These are phyloP conservation scores for Lepidocyrtoides sp. DNA, from an alignment of 2,888 invertebrate genomes.

Conservation along the genomic window DNA sequence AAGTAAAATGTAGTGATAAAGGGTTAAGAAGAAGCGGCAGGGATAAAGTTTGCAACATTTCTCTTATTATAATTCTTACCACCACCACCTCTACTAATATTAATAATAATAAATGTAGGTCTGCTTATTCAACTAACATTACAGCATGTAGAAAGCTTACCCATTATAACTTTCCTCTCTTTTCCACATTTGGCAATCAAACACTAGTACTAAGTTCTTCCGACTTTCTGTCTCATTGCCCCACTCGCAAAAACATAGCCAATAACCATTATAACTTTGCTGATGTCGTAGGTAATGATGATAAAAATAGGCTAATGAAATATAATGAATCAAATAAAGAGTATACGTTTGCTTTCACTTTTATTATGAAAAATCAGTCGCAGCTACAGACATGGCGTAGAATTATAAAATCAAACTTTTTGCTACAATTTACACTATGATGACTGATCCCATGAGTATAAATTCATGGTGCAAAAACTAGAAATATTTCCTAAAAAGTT, in stretches of 20 bases:
- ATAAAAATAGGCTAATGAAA: not conserved
- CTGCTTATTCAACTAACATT: not conserved
- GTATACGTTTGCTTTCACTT: not conserved
- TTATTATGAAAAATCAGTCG: not conserved
- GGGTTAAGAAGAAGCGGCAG: slow-evolving; percentile 1
- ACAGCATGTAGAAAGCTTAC: not conserved
- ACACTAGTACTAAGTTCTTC: not conserved
- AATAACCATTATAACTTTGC: not conserved
- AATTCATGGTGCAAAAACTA: not conserved
- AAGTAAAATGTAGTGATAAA: slow-evolving; percentile 26
- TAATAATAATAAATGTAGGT: slow-evolving; percentile 22
- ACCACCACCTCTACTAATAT: no score
- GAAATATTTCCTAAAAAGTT: not conserved
- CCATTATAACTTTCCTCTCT: not conserved
- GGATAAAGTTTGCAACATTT: not conserved
- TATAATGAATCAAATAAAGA: not conserved
- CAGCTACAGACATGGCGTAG: not conserved
- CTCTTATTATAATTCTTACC: not conserved
- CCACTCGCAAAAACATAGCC: not conserved
- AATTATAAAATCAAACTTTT: not conserved
- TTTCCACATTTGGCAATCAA: not conserved
- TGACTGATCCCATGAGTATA: not conserved
- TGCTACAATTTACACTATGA: not conserved
- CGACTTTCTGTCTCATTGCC: not conserved
- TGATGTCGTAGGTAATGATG: not conserved